These are phyloP conservation scores for Pantherophis vulpinus DNA, from an alignment of 2,797 vertebrate species.

Conservation along the genomic window DNA sequence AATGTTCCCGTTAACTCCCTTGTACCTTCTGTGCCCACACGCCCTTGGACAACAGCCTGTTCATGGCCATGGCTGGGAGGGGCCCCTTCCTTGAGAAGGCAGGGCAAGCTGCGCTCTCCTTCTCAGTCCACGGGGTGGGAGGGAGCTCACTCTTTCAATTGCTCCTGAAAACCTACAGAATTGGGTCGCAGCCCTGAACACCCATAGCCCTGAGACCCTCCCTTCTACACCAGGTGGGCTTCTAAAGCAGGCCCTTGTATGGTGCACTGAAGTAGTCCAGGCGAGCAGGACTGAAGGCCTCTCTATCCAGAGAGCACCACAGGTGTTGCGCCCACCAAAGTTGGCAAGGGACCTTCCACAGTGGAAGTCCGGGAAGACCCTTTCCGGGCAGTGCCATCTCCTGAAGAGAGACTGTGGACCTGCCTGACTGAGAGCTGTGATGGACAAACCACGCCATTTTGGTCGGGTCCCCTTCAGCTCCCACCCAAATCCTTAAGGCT, in stretches of 20 bases:
- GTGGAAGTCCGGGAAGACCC: not conserved
- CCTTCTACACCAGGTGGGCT: not conserved
- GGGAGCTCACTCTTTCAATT: not conserved
- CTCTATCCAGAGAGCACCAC: not conserved
- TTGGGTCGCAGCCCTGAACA: not conserved
- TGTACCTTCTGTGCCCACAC: not conserved
- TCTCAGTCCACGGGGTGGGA: not conserved
- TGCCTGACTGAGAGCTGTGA: not conserved
- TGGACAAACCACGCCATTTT: fast-evolving
- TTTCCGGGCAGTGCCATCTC: not conserved
- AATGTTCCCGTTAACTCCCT: not conserved
- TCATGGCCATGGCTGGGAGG: not conserved
- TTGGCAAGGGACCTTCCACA: not conserved
- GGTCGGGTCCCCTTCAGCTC: not conserved
- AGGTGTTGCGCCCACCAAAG: not conserved
- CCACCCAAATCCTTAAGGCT: not conserved
- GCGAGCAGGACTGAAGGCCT: not conserved
- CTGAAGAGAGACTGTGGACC: not conserved
- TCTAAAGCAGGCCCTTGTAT: not conserved
- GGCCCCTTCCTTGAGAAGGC: not conserved
- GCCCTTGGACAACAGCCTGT: not conserved
- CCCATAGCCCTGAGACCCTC: not conserved
- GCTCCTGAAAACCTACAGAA: not conserved
- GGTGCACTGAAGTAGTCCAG: not conserved
- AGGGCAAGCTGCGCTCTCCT: not conserved